These are phyloP conservation scores for Hemithea aestivaria DNA, from an alignment of 2,888 invertebrate genomes.

Conservation along the genomic window DNA sequence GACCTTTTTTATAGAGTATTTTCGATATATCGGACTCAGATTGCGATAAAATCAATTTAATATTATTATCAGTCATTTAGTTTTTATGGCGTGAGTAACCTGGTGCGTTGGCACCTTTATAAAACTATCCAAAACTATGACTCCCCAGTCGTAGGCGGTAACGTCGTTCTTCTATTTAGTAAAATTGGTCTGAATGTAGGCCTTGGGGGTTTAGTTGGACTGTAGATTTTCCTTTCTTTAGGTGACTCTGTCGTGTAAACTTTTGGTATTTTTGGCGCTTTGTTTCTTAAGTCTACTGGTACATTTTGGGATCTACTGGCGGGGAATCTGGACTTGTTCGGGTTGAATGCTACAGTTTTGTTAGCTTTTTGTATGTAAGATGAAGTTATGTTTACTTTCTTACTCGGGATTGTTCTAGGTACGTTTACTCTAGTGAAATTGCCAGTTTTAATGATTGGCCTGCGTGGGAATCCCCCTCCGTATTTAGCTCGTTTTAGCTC, in stretches of 20 bases:
- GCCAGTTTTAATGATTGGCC: constrained; percentile 54
- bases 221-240: constrained; percentile 58
- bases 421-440: constrained; percentile 48
- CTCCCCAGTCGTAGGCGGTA: constrained; percentile 38
- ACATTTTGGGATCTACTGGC: constrained; percentile 63
- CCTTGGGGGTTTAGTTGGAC: constrained; percentile 53
- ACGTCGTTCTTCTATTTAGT: constrained; percentile 56
- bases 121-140: constrained; percentile 19
- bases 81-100: constrained; percentile 56
- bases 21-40: constrained; percentile 37
- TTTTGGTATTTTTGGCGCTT: constrained; percentile 45
- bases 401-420: constrained; percentile 25
- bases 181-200: constrained; percentile 65
- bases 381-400: constrained; percentile 51
- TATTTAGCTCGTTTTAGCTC: constrained; percentile 63
- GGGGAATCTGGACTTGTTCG: constrained; percentile 57
- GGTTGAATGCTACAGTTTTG: constrained; percentile 56
- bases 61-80: constrained; percentile 44
- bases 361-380: constrained; percentile 51
- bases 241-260: constrained; percentile 60
- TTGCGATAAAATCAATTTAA: constrained; percentile 29
- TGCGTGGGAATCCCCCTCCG: constrained; percentile 53
- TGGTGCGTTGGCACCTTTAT: constrained; percentile 37
- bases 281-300: constrained; percentile 63
- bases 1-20: too few species aligned